Base-by-base conservation (phyloP, 2,888 invertebrate genomes). In the Cerceris rybyensis region DNA sequence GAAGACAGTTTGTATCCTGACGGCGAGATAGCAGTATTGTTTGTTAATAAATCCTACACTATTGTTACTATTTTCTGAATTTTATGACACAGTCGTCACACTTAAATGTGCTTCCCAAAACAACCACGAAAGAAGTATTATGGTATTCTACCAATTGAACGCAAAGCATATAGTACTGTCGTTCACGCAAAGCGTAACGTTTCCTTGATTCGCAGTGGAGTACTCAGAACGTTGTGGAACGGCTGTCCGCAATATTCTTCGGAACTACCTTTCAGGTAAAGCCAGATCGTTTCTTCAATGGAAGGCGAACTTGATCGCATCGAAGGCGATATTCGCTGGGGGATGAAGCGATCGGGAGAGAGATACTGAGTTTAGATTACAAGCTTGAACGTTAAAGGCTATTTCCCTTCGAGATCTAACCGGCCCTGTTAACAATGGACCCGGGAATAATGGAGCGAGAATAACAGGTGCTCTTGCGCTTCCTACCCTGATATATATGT, bases 331-430 rank as follows among this genome's bases (percentile, higher is more conserved):
- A 59, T 39, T 57, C 49, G 46, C 43, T 46, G 13, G 54, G 55
- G 59, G 52, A 76, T 59, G 74, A 68, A 75, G 64, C 80, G 75
- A 81, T 71, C 46, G 46, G 28, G 28, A 13, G n/a, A 28, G 50
- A 80, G 73, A 82, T 79, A 84, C 59, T 49, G 76, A 80, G 72
- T 81, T 71, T 71, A 77, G 76, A 84, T 83, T 80, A 83, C 75
- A 66, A 66, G 58, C 39, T 16, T 61, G 58, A 52, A 50, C 69
- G 65, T 79, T 82, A 74, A 78, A 60, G 74, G 72, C 68, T 84
- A 82, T 82, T 84, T 82, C 80, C 82, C 76, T 72, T 73, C 46
- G 64, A 72, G 76, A 84, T 81, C 81, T 64, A 69, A 72, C 69
- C 69, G 50, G 43, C 59, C 39, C 70, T 65, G 50, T 75, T 79